Percentiles rank a stretch among this genome's conserved stretches.
Evolutionary conservation across 2,888 invertebrate genomes (phyloP).

Genomic region (Heteromurus nitidus): DNA sequence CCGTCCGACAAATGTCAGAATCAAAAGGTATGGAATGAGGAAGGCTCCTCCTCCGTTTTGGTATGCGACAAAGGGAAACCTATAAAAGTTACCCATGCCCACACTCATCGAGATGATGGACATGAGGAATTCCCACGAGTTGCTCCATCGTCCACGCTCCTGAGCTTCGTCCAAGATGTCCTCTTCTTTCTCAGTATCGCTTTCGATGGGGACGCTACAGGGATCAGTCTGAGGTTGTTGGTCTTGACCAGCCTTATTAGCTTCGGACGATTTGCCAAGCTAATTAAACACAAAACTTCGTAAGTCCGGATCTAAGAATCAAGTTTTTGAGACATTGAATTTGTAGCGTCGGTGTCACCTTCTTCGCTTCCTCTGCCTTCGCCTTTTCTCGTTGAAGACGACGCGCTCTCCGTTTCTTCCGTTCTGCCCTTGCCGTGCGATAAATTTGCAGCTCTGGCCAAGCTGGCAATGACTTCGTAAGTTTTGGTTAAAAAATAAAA

Average conservation of each 20-base stretch:
- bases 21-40: conserved; percentile 81
- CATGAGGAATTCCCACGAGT: conserved; percentile 81
- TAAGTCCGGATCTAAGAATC: neutral
- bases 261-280: no score
- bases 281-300: neutral
- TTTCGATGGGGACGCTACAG: neutral
- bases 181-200: neutral
- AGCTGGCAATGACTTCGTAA: conserved; percentile 26
- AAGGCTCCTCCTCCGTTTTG: conserved; percentile 82
- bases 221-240: no score
- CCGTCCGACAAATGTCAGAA: conserved; percentile 82
- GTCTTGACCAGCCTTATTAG: no score
- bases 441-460: conserved; percentile 22
- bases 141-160: conserved; percentile 77
- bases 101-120: conserved; percentile 84
- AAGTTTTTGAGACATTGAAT: neutral
- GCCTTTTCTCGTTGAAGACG: neutral
- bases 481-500: no score
- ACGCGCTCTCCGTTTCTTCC: neutral
- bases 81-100: conserved; percentile 79
- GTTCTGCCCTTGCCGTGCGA: neutral
- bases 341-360: neutral
- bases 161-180: conserved; percentile 7
- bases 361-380: neutral
- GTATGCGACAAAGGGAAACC: conserved; percentile 76